These are phyloP conservation scores for Lophura nycthemera DNA, from an alignment of 2,113 vertebrate species.

Conservation along the genomic window DNA sequence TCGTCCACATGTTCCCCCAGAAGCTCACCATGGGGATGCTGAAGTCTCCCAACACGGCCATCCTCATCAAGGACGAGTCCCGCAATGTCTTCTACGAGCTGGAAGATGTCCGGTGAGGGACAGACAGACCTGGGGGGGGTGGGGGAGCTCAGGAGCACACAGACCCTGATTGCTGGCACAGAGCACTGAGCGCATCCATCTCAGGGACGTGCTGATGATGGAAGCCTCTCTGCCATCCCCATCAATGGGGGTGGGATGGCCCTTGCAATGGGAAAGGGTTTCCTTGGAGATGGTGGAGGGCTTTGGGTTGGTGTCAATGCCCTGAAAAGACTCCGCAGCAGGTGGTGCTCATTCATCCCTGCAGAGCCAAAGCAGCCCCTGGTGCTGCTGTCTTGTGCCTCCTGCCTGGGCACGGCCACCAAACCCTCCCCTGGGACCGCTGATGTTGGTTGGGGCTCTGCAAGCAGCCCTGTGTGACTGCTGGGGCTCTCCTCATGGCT, in stretches of 20 bases:
- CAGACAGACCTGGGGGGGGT: rapidly evolving
- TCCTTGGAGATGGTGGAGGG: not conserved
- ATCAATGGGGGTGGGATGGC: no score
- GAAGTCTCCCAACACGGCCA: constrained; percentile 96
- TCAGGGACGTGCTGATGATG: not conserved
- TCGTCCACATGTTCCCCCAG: constrained; percentile 99
- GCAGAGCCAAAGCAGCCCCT: not conserved
- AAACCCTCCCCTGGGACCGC: not conserved
- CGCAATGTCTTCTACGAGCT: constrained; percentile 98
- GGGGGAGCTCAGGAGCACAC: not conserved
- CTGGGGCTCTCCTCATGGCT: not conserved
- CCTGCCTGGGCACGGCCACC: not conserved
- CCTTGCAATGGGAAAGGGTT: not conserved
- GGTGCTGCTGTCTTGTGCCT: not conserved
- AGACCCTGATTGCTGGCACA: not conserved
- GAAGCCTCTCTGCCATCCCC: not conserved
- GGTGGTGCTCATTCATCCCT: not conserved
- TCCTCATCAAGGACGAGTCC: constrained; percentile 97
- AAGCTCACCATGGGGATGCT: constrained; percentile 98
- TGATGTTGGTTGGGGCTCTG: not conserved
- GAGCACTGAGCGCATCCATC: not conserved
- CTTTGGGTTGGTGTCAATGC: not conserved
- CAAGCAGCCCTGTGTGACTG: not conserved
- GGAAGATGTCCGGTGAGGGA: constrained; percentile 89
- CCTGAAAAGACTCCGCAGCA: not conserved